Evolutionary conservation across 2,113 vertebrate species (phyloP).

Genomic region (Xiphophorus hellerii): DNA sequence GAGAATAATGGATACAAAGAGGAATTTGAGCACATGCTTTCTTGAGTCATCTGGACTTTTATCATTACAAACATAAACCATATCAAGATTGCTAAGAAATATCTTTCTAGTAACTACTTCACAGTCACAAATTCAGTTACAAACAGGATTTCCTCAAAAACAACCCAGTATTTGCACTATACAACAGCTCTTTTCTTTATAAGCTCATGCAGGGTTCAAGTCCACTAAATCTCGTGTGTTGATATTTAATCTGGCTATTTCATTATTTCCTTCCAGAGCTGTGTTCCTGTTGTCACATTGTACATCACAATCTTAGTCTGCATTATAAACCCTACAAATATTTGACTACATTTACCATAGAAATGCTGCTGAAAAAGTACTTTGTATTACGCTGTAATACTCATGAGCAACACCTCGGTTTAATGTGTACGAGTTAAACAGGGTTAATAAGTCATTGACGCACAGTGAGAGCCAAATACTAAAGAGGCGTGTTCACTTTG

Average conservation of each 20-base stretch:
- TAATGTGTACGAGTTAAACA: neutral
- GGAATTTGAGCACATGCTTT: too few relatives aligned
- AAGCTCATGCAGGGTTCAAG: neutral
- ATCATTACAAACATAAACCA: neutral
- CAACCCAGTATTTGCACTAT: neutral
- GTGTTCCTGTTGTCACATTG: neutral
- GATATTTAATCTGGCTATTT: neutral
- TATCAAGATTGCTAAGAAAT: neutral
- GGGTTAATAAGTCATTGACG: constrained; percentile 8
- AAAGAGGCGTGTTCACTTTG: too few relatives aligned
- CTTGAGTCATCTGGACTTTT: neutral
- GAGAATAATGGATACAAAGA: too few relatives aligned
- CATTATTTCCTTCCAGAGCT: neutral
- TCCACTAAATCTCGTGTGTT: neutral
- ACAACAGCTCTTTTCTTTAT: neutral
- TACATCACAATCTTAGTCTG: neutral
- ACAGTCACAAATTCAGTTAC: neutral
- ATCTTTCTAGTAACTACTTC: neutral
- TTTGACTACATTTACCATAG: constrained; percentile 6
- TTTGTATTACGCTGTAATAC: neutral
- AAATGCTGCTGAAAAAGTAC: constrained; percentile 21
- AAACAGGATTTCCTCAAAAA: neutral
- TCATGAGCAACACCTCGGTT: neutral
- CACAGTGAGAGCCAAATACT: too few relatives aligned
- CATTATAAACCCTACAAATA: constrained; percentile 38